Base-by-base conservation (phyloP, 2,888 invertebrate genomes). In the Saturnia japonica region DNA sequence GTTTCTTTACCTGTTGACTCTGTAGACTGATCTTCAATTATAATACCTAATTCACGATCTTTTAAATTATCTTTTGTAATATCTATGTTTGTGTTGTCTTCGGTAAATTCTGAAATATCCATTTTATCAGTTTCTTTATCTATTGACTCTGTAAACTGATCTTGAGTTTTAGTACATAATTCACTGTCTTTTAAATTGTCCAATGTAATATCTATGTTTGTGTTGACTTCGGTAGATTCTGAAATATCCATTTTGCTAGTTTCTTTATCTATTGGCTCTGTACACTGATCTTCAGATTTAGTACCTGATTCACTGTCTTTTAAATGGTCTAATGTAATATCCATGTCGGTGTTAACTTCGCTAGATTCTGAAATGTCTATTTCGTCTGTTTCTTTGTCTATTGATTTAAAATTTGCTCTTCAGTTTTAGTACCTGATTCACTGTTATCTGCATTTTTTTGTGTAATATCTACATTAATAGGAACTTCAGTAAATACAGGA, bases 111-210 rank as follows among this genome's bases (percentile, higher is more conserved):
- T 60, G 57, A 60, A 60, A 60, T 60, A 69, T 62, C 72, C 69
- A 72, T 68, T 68, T 70, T 73, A 69, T 51, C 66, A 67, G 70
- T 73, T 40, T 69, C 70, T 51, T 74, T 70, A 67, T 25, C 60
- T 34, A 45, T 45, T 22, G 1, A 14, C 43, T 67, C 60, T 22
- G 14, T 57, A 60, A 45, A 11, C 34, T 66, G 34, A n/a, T 47
- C n/a, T n/a, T 67, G 22, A 57, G 34, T 19, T n/a, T 40, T 43
- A 42, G 34, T 1, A 11, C 28, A 25, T 14, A 28, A 14, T 34
- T 45, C 19, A 22, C 19, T 42, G 42, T 68, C 12, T 14, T 68
- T 25, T 64, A 40, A 1, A 47, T 54, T 42, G 14, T 28, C 25
- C 6, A 22, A 28, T 9, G 25, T 16, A 34, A 34, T 25, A 62